Evolutionary conservation across 2,888 invertebrate species (phyloP), one percentile per base, ranked within the genome.

Genomic region (Drosophila paracracens): DNA sequence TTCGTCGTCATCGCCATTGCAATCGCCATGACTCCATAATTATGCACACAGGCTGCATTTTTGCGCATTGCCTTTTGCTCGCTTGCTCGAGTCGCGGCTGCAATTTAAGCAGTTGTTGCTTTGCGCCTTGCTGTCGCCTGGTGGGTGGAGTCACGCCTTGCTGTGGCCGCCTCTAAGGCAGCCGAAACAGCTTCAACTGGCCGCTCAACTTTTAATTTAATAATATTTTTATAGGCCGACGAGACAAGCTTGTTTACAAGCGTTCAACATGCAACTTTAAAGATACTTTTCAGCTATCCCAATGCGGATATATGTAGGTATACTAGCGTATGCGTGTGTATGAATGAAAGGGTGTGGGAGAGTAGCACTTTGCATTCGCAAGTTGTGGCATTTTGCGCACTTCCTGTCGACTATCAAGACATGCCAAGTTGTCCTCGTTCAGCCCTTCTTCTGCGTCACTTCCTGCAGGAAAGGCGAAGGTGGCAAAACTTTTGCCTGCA

Each of bases 321-420:
- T 21, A 33, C 35, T 27, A 18, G 13, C 16, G n/a, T 53, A 11
- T 57, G 50, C 40, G 18, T 57, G 29, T 48, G 8, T 57, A 10
- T 60, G 8, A 38, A 33, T 53, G 36, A 31, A 31, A 50, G 16
- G 68, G 33, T 38, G 8, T 73, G 74, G 48, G 80, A 50, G 76
- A 78, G 63, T 65, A 76, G 69, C 78, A 78, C 65, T 73, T 82
- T 79, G 77, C 74, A 77, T 77, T 72, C 66, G 74, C 74, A 68
- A 78, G 88, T 79, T 89, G 86, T 90, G 90, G 92, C 91, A 91
- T 90, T 92, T 92, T 91, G 91, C 92, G 92, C 92, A 91, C 92
- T 91, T 92, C 92, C 91, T 92, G 92, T 87, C 92, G 89, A 82
- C 83, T 90, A 90, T 83, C 90, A 82, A 74, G 83, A 69, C 81